Evolutionary conservation across 2,113 vertebrate species (phyloP).

Genomic region (Rhinopithecus roxellana): DNA sequence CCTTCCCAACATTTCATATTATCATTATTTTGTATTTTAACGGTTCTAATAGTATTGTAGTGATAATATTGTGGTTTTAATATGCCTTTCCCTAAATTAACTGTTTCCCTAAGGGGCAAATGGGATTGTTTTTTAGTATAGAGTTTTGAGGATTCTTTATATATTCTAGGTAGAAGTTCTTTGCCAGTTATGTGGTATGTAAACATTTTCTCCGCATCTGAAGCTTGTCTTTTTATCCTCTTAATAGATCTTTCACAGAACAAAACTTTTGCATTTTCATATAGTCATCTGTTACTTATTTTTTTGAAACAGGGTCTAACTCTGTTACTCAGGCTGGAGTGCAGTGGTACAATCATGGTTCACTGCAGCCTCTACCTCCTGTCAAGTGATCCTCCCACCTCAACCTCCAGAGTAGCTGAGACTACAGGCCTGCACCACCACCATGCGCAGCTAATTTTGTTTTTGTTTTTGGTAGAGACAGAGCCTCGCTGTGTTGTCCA

Average conservation of each 20-base stretch:
- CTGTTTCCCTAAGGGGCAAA: not conserved
- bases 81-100: slow-evolving; percentile 2
- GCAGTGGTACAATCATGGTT: too few relatives aligned
- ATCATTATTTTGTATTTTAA: not conserved
- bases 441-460: too few relatives aligned
- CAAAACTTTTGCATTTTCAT: not conserved
- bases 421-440: too few relatives aligned
- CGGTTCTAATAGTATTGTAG: not conserved
- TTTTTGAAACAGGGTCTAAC: too few relatives aligned
- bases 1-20: not conserved
- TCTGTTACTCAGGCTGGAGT: too few relatives aligned
- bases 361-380: too few relatives aligned
- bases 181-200: not conserved
- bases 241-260: not conserved
- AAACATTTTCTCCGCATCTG: not conserved
- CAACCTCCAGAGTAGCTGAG: too few relatives aligned
- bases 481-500: too few relatives aligned
- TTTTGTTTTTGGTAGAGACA: too few relatives aligned
- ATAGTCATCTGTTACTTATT: not conserved
- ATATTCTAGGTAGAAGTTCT: not conserved
- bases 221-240: not conserved
- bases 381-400: too few relatives aligned
- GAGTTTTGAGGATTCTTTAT: not conserved
- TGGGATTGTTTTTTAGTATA: not conserved
- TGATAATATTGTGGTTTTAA: slow-evolving; percentile 8